Conservation (phyloP, 2,113 vertebrate species). For the Trichomycterus rosablanca region DNA sequence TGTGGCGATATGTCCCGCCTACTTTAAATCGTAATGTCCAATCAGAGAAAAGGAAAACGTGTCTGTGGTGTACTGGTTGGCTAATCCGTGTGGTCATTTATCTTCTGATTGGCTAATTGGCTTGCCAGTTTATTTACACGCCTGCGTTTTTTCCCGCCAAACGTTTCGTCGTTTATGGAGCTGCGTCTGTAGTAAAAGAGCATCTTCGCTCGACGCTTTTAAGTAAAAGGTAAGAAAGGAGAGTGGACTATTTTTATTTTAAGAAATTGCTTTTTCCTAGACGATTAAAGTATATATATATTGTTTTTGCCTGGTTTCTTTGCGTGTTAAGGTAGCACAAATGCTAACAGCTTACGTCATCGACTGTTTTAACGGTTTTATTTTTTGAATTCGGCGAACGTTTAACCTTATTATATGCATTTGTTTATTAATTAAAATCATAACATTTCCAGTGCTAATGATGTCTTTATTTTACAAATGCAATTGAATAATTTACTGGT, state of each 20-base stretch:
- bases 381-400: too few relatives aligned
- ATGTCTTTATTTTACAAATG: too few relatives aligned
- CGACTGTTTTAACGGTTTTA: too few relatives aligned
- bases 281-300: too few relatives aligned
- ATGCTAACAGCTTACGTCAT: too few relatives aligned
- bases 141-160: constrained; percentile 1
- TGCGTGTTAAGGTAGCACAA: too few relatives aligned
- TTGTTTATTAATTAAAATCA: too few relatives aligned
- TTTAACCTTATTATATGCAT: too few relatives aligned
- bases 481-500: too few relatives aligned
- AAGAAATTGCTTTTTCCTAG: background rate
- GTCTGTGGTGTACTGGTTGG: background rate
- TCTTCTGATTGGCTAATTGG: constrained; percentile 14
- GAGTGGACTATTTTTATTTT: background rate
- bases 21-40: background rate
- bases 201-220: background rate
- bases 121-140: constrained; percentile 28
- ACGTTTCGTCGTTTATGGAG: background rate
- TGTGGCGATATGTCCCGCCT: background rate
- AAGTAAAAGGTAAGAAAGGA: background rate
- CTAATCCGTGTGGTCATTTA: background rate
- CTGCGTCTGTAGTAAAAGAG: background rate
- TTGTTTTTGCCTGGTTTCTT: too few relatives aligned
- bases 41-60: background rate
- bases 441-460: too few relatives aligned